Conservation (phyloP, 2,888 invertebrate species). For the Nipponacmea schrenckii region DNA sequence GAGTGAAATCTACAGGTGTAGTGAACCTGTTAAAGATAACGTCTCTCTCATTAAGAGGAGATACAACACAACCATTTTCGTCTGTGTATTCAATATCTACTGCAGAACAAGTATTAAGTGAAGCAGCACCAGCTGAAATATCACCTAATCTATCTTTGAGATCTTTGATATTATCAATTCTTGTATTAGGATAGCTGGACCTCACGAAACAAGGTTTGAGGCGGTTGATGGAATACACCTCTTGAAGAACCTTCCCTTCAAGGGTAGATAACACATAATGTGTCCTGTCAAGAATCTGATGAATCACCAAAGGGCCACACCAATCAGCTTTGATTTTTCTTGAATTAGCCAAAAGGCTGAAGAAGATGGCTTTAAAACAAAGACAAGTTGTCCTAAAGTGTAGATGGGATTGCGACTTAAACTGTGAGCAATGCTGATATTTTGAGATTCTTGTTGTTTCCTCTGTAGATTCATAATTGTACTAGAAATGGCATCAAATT, state of each 20-base stretch:
- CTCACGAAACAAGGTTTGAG: background rate
- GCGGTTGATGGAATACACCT: background rate
- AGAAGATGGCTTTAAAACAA: too few species aligned
- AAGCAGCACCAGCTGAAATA: background rate
- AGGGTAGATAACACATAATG: background rate
- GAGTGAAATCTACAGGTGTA: too few species aligned
- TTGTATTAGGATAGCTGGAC: background rate
- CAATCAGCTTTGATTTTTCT: too few species aligned
- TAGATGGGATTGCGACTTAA: background rate
- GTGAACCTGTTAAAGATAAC: too few species aligned
- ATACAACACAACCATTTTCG: background rate
- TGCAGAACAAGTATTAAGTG: too few species aligned
- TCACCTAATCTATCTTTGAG: background rate
- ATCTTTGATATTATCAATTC: too few species aligned
- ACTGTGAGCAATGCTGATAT: constrained; percentile 1
- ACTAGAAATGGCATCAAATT: background rate
- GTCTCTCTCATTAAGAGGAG: background rate
- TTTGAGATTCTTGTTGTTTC: background rate
- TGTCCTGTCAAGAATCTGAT: constrained; percentile 4
- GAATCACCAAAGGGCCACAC: constrained; percentile 1
- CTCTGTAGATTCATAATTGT: background rate
- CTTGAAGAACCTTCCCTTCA: background rate
- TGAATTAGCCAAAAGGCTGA: too few species aligned
- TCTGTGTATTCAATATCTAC: background rate
- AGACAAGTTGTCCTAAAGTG: background rate